A percentile compares a stretch with the other conserved stretches of the same genome.
These are phyloP conservation scores for Beroe ovata DNA, from an alignment of 37 sponge, comb jelly and placozoan species.

Conservation along the genomic window DNA sequence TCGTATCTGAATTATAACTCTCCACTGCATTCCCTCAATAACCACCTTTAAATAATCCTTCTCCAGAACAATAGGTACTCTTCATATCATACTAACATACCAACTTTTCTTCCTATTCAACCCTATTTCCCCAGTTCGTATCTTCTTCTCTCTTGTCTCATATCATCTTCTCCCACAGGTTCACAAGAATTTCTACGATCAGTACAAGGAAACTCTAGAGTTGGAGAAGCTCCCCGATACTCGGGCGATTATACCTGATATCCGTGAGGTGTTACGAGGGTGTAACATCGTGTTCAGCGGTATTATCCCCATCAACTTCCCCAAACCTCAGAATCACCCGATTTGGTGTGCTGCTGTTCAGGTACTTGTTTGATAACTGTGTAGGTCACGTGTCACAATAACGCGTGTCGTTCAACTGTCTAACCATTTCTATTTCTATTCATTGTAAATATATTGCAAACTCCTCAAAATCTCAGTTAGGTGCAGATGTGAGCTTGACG, in stretches of 20 bases:
- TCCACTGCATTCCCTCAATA: too few relatives aligned
- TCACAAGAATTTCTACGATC: conserved; percentile 79
- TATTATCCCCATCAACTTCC: conserved; percentile 87
- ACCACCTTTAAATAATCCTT: too few relatives aligned
- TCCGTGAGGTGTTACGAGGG: conserved; percentile 77
- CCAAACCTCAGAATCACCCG: conserved; percentile 72
- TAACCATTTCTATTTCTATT: too few relatives aligned
- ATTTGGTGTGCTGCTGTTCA: conserved; percentile 86
- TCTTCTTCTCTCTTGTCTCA: too few relatives aligned
- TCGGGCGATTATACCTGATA: conserved; percentile 79
- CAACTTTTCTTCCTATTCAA: too few relatives aligned
- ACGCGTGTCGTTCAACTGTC: too few relatives aligned
- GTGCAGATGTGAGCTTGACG: conserved; percentile 59
- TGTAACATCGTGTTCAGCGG: conserved; percentile 87
- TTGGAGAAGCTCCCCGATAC: conserved; percentile 77
- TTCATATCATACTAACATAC: too few relatives aligned
- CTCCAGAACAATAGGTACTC: too few relatives aligned
- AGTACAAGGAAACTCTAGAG: conserved; percentile 63
- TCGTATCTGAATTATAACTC: too few relatives aligned
- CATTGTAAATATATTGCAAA: too few relatives aligned
- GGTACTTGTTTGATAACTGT: not conserved
- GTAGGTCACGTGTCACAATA: too few relatives aligned
- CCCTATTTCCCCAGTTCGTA: too few relatives aligned
- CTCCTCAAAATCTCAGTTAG: not conserved
- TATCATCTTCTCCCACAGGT: conserved; percentile 71